Conservation (phyloP, 92 coral and sea anemone genomes). For the Galaxea fascicularis region DNA sequence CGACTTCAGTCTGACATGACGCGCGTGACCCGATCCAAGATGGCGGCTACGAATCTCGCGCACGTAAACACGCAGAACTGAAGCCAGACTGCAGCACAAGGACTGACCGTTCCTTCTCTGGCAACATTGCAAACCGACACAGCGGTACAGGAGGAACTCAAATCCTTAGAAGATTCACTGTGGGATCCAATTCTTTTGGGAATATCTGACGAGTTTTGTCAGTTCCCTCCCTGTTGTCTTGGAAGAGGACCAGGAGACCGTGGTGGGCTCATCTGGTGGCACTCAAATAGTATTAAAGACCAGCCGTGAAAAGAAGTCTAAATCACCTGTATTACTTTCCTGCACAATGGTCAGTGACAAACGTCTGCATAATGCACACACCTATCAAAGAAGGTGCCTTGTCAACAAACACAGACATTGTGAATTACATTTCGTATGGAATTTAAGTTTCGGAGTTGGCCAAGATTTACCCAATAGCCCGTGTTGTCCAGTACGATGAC, state of each 20-base stretch:
- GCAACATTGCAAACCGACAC: slow-evolving; percentile 37
- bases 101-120: slow-evolving; percentile 23
- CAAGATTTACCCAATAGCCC: no score
- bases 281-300: slow-evolving; percentile 47
- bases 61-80: slow-evolving; percentile 27
- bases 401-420: slow-evolving; percentile 15
- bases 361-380: slow-evolving; percentile 40
- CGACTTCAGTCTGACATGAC: slow-evolving; percentile 15
- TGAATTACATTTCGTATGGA: not conserved
- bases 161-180: slow-evolving; percentile 45
- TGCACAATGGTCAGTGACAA: slow-evolving; percentile 32
- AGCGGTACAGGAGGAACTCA: slow-evolving; percentile 53
- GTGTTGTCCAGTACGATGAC: no score
- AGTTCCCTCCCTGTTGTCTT: slow-evolving; percentile 44
- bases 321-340: slow-evolving; percentile 27
- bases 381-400: slow-evolving; percentile 15
- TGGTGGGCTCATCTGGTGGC: slow-evolving; percentile 47
- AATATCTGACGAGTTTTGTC: slow-evolving; percentile 36
- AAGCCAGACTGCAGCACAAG: not conserved
- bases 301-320: not conserved
- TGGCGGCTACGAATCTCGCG: slow-evolving; percentile 27
- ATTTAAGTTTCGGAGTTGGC: slow-evolving; percentile 25
- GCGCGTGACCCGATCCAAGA: slow-evolving; percentile 15
- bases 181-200: slow-evolving; percentile 45
- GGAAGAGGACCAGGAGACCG: slow-evolving; percentile 58